phyloP scores from a whole-genome alignment of 2,797 vertebrate genomes.

The Tiaroga cobitis region DNA sequence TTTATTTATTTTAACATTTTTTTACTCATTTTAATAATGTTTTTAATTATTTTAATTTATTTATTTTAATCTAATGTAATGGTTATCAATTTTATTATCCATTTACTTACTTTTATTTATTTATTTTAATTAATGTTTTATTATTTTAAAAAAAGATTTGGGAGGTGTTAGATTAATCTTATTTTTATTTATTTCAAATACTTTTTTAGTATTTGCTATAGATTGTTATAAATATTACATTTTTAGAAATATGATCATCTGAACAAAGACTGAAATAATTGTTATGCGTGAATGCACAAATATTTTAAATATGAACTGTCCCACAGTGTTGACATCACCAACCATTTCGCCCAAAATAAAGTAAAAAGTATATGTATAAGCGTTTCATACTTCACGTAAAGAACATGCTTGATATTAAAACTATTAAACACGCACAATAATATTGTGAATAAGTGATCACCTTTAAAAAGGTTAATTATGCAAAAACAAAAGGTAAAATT shows the following conservation, averaged over 20 bases:
- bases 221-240: neutral
- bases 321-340: neutral
- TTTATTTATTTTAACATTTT: no score
- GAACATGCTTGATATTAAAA: neutral
- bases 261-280: neutral
- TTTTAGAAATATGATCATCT: neutral
- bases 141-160: no score
- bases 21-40: no score
- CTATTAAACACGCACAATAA: no score
- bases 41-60: no score
- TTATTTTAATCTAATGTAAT: no score
- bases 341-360: neutral
- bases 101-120: no score
- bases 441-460: neutral
- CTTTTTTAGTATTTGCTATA: neutral
- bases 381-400: neutral
- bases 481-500: neutral
- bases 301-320: neutral
- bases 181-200: no score
- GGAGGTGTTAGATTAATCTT: no score
- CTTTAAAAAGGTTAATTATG: neutral
- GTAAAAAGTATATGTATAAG: neutral
- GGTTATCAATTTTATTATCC: no score
- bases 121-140: no score
- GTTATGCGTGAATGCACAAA: neutral